Evolutionary conservation across 64 coral and sea anemone genomes (phyloP).

Genomic region (Stichodactyla mertensii): DNA sequence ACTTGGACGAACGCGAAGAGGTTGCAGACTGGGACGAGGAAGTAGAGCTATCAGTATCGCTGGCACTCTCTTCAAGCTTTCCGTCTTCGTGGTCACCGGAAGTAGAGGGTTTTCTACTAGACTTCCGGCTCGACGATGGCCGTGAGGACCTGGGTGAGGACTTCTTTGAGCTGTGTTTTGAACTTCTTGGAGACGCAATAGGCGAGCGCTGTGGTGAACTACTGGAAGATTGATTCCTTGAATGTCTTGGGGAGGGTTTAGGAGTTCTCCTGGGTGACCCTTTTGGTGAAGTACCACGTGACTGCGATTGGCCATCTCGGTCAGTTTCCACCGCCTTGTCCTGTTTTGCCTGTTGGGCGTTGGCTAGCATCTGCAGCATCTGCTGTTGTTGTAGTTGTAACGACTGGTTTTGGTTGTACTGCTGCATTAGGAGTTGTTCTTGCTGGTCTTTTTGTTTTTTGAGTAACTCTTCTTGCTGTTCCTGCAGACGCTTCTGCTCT

Average conservation of each 20-base stretch:
- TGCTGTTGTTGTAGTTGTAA: conserved; percentile 88
- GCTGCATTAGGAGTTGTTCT: conserved; percentile 84
- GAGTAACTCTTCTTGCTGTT: conserved; percentile 74
- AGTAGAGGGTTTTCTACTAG: conserved; percentile 41
- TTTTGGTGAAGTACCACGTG: background rate
- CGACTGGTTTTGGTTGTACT: conserved; percentile 76
- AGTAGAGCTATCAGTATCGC: conserved; percentile 38
- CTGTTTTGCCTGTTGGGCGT: conserved; percentile 27
- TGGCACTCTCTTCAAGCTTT: conserved; percentile 41
- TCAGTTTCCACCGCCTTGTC: conserved; percentile 25
- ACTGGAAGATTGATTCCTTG: conserved; percentile 37
- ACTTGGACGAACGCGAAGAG: conserved; percentile 39
- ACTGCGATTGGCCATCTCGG: background rate
- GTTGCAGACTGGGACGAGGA: conserved; percentile 39
- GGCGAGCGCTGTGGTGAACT: conserved; percentile 53
- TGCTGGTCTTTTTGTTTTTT: conserved; percentile 81
- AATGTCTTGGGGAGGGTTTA: conserved; percentile 47
- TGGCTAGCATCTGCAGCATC: conserved; percentile 63
- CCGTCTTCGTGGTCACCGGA: conserved; percentile 23
- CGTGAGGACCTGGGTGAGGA: conserved; percentile 48
- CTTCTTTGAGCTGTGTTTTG: conserved; percentile 37
- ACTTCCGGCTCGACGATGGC: conserved; percentile 30
- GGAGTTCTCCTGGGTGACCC: conserved; percentile 48
- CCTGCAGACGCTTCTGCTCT: conserved; percentile 73
- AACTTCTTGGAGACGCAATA: conserved; percentile 25